These are phyloP conservation scores for Lasius fuliginosus DNA, from an alignment of 2,888 invertebrate species.

Conservation along the genomic window DNA sequence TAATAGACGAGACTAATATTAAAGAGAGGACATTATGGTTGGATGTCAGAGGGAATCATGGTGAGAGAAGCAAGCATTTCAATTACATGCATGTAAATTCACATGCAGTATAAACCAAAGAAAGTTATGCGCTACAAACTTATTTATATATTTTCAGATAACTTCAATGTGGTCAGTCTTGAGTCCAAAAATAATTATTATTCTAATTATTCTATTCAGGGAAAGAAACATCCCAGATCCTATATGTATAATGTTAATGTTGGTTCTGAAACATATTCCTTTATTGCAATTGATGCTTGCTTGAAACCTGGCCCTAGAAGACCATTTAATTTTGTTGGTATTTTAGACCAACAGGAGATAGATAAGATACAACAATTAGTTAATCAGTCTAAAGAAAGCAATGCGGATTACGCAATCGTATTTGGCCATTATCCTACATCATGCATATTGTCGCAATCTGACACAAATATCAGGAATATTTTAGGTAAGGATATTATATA, in stretches of 20 bases:
- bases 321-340: slow-evolving; percentile 97
- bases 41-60: slow-evolving; percentile 97
- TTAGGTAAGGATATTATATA: slow-evolving; percentile 76
- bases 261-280: slow-evolving; percentile 91
- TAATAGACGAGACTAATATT: slow-evolving; percentile 90
- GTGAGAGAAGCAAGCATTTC: slow-evolving; percentile 86
- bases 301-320: slow-evolving; percentile 94
- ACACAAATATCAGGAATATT: slow-evolving; percentile 86
- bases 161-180: slow-evolving; percentile 93
- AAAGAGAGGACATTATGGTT: slow-evolving; percentile 92
- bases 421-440: slow-evolving; percentile 98
- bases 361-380: slow-evolving; percentile 88
- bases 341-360: slow-evolving; percentile 89
- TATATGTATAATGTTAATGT: slow-evolving; percentile 89
- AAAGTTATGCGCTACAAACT: neutral
- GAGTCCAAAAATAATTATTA: slow-evolving; percentile 92
- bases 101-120: neutral
- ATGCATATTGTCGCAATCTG: slow-evolving; percentile 90
- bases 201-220: slow-evolving; percentile 93
- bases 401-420: slow-evolving; percentile 90
- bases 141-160: slow-evolving; percentile 89
- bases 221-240: slow-evolving; percentile 90
- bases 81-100: slow-evolving; percentile 24
- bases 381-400: slow-evolving; percentile 87
- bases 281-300: slow-evolving; percentile 95